Base-by-base conservation (phyloP, 1,140 invertebrate species). In the Pseudomyrmex pallidus region DNA sequence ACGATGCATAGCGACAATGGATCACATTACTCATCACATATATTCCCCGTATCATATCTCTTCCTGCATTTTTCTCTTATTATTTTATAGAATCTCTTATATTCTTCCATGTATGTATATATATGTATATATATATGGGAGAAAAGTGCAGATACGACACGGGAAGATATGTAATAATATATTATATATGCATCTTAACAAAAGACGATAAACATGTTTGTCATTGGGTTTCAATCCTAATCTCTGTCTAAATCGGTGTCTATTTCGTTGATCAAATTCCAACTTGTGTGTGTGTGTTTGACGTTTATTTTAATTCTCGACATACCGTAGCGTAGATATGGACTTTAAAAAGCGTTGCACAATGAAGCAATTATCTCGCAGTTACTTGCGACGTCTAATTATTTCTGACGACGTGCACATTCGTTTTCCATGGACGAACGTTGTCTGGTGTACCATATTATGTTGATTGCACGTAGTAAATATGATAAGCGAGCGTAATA, bases 351-450 rank as follows among this genome's bases (percentile, higher is more conserved):
- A 5, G 13, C 0, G n/a, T 63, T 62, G 20, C 13, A 12, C 10
- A 48, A 62, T 48, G 8, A 59, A 15, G 8, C 20, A 78, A 12
- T 20, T 20, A 46, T 25, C n/a, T 10, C 2, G 10, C 15, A 57
- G 10, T 4, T 57, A 80, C 50, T 50, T 80, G 12, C 52, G 12
- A 80, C 12, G 20, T 48, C 7, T 80, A 78, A 78, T 78, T 78
- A 70, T 70, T 70, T 77, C 46, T n/a, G 52, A 48, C 4, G 35
- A 44, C 7, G 35, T 4, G 5, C 10, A 46, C 9, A n/a, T 22
- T 57, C 2, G 13, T 68, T 57, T 35, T 78, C 5, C 0, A 17
- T 13, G 0, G 7, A 25, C 8, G 9, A 56, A 7, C 1, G 17
- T 13, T 13, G 8, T 64, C 5, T 12, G 7, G 0, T 57, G 2